Conservation (phyloP, 2,113 vertebrate species). For the Vidua macroura region DNA sequence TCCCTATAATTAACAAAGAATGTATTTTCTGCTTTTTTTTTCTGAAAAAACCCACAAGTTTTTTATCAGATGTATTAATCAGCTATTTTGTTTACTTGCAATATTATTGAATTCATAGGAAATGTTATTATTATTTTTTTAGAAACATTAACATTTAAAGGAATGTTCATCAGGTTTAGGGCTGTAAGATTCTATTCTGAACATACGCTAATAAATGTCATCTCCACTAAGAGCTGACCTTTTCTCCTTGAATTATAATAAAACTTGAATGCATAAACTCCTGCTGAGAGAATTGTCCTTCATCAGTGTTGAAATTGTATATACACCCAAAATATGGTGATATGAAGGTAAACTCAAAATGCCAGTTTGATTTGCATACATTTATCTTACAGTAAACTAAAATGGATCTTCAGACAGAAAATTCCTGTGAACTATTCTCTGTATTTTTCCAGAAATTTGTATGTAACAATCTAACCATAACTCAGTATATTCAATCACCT, state of each 20-base stretch:
- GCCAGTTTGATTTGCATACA: background rate
- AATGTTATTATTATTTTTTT: background rate
- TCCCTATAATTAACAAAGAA: background rate
- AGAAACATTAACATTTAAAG: background rate
- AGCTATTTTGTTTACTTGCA: background rate
- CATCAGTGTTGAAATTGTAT: background rate
- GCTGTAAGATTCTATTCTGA: background rate
- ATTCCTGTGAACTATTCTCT: background rate
- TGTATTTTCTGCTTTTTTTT: background rate
- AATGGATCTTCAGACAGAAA: constrained; percentile 24
- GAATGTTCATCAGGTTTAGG: background rate
- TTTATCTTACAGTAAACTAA: background rate
- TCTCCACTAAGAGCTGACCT: constrained; percentile 1
- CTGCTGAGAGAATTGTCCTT: background rate
- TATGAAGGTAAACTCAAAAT: constrained; percentile 1
- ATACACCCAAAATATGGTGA: background rate
- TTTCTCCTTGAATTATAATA: background rate
- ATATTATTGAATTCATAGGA: background rate
- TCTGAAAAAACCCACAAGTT: fast-evolving
- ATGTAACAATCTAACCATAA: background rate
- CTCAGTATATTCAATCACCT: background rate
- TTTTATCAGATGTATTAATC: background rate
- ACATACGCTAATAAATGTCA: background rate
- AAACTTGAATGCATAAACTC: background rate
- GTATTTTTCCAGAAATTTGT: background rate